Evolutionary conservation across 2,888 invertebrate species (phyloP).

Genomic region (Pterostichus madidus): DNA sequence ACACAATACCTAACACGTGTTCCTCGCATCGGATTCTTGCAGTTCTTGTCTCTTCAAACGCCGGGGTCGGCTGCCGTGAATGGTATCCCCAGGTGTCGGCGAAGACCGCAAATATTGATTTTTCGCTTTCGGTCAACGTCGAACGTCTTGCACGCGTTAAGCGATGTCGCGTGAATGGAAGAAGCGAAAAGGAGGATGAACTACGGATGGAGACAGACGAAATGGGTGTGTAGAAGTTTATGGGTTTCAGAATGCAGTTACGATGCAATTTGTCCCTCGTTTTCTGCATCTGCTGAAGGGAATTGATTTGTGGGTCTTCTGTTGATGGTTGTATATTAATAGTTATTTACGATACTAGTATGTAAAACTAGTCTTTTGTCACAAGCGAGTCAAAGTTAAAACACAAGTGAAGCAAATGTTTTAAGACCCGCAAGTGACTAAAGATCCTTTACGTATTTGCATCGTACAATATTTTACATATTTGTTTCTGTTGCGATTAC

Average conservation of each 20-base stretch:
- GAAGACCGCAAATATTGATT: constrained; percentile 71
- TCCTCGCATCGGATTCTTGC: constrained; percentile 8
- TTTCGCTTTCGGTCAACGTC: constrained; percentile 67
- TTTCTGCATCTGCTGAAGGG: constrained; percentile 2
- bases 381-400: no score
- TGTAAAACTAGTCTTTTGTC: no score
- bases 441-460: no score
- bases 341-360: neutral
- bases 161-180: constrained; percentile 7
- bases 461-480: no score
- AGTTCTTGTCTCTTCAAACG: neutral
- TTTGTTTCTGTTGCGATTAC: no score
- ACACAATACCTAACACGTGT: constrained; percentile 52
- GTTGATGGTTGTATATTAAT: neutral
- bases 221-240: constrained; percentile 1
- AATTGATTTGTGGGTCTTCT: constrained; percentile 18
- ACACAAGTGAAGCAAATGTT: no score
- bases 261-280: constrained; percentile 41
- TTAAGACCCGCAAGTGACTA: no score
- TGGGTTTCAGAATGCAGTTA: constrained; percentile 40
- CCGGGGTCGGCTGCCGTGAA: neutral
- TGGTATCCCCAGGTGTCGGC: constrained; percentile 67
- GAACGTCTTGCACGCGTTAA: constrained; percentile 41
- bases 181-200: neutral
- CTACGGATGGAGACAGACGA: neutral